Evolutionary conservation across 2,888 invertebrate species (phyloP), one percentile per base, ranked within the genome.

Genomic region (Ethmia dodecea): DNA sequence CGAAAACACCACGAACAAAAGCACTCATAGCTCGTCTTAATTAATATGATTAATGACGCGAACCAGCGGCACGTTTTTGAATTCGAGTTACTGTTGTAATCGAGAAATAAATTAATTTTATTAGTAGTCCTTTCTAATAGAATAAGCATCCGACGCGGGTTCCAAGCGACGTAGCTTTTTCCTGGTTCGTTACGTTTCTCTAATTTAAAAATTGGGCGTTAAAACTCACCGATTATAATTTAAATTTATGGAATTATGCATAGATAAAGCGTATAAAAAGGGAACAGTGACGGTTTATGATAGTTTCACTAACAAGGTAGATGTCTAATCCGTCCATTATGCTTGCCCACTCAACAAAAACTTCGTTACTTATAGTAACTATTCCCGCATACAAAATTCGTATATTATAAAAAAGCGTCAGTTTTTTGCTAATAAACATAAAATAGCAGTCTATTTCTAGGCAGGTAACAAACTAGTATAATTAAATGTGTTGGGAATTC

Each of bases 101-200:
- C 79, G 77, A 76, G 77, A 76, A 79, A 84, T 80, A 83, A 81
- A 84, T 86, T 84, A 81, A 84, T 80, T 81, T 75, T 77, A 81
- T 84, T 80, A 78, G 73, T 73, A 72, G 75, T 76, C 73, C 68
- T 76, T 72, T 71, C 70, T 83, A 80, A 79, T 81, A 79, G 80
- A 83, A 80, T 75, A 72, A 60, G 58, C 59, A 44, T 54, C 57
- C 12, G 11, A 55, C 49, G 56, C 57, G 50, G 54, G 58, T 60
- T 66, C 51, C 62, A 56, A 66, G 55, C 50, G 49, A 57, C 50
- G 50, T 52, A 56, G 52, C 52, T 51, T 65, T 69, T 70, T 68
- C 65, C 60, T 65, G 67, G 64, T 68, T 68, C 70, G 69, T 73
- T 74, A 65, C 66, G 66, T 73, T 71, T 71, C 73, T 75, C 66